A percentile compares a stretch with the other conserved stretches of the same genome.
These are phyloP conservation scores for Zaprionus obscuricornis DNA, from an alignment of 2,888 invertebrate species.

Conservation along the genomic window DNA sequence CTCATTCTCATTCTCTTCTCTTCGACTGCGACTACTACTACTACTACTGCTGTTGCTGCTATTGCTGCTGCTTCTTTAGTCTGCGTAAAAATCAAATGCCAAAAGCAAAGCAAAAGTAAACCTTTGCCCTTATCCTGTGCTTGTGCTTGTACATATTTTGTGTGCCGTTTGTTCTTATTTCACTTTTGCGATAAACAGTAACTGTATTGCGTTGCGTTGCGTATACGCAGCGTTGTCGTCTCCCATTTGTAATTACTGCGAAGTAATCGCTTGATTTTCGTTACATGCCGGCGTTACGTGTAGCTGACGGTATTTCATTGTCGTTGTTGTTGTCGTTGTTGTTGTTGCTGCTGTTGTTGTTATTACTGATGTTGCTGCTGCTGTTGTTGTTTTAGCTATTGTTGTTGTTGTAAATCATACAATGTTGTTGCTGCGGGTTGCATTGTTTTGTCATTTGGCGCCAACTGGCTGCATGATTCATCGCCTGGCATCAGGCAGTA, in stretches of 20 bases:
- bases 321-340: conserved; percentile 1
- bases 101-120: too few species aligned
- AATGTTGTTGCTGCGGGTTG: conserved; percentile 41
- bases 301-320: background rate
- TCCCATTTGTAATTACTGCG: conserved; percentile 59
- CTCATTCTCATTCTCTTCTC: background rate
- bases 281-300: conserved; percentile 27
- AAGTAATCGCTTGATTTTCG: conserved; percentile 57
- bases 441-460: conserved; percentile 66
- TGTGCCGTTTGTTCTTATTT: conserved; percentile 6
- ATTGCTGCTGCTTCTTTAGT: too few species aligned
- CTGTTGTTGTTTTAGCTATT: background rate
- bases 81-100: conserved; percentile 29
- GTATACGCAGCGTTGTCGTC: conserved; percentile 50
- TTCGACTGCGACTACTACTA: too few species aligned
- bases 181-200: conserved; percentile 15
- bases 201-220: conserved; percentile 36
- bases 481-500: conserved; percentile 44
- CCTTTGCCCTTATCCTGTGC: background rate
- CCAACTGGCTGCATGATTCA: conserved; percentile 73
- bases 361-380: background rate
- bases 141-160: conserved; percentile 20
- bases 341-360: background rate
- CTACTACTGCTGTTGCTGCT: too few species aligned
- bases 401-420: conserved; percentile 61